These are phyloP conservation scores for Linnaemya tessellans DNA, from an alignment of 2,888 invertebrate genomes.

Conservation along the genomic window DNA sequence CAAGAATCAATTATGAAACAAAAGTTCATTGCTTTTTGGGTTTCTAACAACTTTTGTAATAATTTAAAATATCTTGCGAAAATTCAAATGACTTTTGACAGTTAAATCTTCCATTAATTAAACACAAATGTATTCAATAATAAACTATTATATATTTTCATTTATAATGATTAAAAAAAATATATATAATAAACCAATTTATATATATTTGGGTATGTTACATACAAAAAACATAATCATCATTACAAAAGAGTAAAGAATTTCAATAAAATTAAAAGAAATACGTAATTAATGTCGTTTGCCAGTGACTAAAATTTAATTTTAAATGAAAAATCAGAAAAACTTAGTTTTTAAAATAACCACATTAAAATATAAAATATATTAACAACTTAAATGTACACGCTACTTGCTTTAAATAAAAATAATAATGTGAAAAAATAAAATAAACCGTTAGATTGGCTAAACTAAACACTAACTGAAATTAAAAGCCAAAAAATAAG, in stretches of 20 bases:
- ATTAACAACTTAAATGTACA: constrained; percentile 44
- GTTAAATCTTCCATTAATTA: constrained; percentile 16
- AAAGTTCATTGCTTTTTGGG: no score
- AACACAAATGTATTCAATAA: constrained; percentile 12
- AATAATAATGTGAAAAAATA: constrained; percentile 29
- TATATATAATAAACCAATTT: constrained; percentile 20
- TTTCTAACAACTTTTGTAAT: no score
- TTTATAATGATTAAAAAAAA: background rate
- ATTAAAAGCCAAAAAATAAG: constrained; percentile 58
- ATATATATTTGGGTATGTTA: constrained; percentile 66
- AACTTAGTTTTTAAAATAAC: constrained; percentile 61
- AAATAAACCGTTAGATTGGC: constrained; percentile 58
- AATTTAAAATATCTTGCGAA: no score
- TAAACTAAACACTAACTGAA: constrained; percentile 14
- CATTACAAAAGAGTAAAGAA: constrained; percentile 49
- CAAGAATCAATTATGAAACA: no score
- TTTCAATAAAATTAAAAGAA: constrained; percentile 66
- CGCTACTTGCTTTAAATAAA: constrained; percentile 66
- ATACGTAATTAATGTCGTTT: constrained; percentile 75
- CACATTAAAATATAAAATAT: constrained; percentile 7
- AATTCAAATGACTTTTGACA: constrained; percentile 11
- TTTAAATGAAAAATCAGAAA: constrained; percentile 50
- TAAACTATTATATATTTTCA: background rate
- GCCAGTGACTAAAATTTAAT: constrained; percentile 80
- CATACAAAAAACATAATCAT: constrained; percentile 69